phyloP scores from a whole-genome alignment of 2,113 vertebrate genomes.

The Pandion haliaetus region DNA sequence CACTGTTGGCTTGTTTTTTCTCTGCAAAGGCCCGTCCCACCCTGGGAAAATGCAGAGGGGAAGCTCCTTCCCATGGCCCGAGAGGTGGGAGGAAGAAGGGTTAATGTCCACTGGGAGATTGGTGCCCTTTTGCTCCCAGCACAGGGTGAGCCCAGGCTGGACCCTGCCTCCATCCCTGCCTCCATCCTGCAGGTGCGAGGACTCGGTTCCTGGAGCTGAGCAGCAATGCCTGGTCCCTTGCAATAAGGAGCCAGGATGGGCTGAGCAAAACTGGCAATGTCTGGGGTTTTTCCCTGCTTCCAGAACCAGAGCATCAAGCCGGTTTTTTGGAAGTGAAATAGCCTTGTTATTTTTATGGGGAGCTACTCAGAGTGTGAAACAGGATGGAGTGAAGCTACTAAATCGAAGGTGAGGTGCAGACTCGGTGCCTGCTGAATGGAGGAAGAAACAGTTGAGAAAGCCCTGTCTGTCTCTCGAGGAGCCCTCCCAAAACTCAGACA shows the following conservation, averaged over 20 bases:
- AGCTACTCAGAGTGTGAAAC: background rate
- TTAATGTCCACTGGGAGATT: background rate
- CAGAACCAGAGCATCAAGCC: background rate
- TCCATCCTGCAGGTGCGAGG: background rate
- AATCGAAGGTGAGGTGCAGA: background rate
- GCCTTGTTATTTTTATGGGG: background rate
- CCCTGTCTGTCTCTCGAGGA: background rate
- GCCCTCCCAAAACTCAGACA: background rate
- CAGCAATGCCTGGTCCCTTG: fast-evolving
- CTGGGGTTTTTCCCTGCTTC: background rate
- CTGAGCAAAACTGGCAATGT: background rate
- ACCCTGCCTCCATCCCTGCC: background rate
- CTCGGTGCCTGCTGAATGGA: background rate
- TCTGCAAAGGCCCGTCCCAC: background rate
- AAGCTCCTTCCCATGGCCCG: background rate
- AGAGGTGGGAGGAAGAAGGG: background rate
- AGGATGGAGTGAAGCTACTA: background rate
- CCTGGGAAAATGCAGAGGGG: background rate
- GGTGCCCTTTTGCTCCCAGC: background rate
- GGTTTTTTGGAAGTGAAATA: background rate
- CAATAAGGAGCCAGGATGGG: background rate
- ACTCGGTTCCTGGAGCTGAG: fast-evolving
- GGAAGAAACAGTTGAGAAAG: background rate
- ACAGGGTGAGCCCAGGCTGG: background rate
- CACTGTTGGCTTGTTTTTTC: background rate